A percentile compares a stretch with the other conserved stretches of the same genome.
Evolutionary conservation across 2,797 vertebrate species (phyloP).

Genomic region (Tachyglossus aculeatus): DNA sequence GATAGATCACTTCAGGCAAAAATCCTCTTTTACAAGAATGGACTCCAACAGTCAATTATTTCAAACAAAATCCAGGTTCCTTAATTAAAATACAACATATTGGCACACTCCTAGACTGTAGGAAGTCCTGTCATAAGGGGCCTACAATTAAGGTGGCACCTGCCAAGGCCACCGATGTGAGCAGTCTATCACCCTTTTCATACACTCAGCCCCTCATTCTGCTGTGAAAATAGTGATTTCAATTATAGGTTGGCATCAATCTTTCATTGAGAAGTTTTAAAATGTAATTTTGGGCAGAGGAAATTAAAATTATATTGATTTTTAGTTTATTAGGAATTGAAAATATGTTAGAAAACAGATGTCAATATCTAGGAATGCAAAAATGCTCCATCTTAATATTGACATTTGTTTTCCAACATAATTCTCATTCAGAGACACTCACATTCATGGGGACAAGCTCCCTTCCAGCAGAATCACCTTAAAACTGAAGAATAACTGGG

Average conservation of each 20-base stretch:
- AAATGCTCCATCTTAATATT: no score
- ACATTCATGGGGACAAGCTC: no score
- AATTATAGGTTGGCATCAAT: slow-evolving; percentile 56
- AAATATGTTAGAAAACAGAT: no score
- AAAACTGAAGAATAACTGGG: no score
- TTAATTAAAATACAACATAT: slow-evolving; percentile 78
- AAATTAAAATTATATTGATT: no score
- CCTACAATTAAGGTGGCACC: slow-evolving; percentile 74
- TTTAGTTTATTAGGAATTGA: no score
- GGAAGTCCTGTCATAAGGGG: slow-evolving; percentile 71
- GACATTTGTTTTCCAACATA: no score
- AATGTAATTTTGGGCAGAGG: background rate
- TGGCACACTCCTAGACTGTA: slow-evolving; percentile 67
- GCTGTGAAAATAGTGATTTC: slow-evolving; percentile 52
- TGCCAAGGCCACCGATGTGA: slow-evolving; percentile 64
- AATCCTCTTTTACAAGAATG: slow-evolving; percentile 70
- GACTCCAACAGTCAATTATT: slow-evolving; percentile 76
- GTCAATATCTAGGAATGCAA: no score
- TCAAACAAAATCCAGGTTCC: slow-evolving; percentile 79
- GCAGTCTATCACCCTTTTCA: slow-evolving; percentile 68
- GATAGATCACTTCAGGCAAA: slow-evolving; percentile 69
- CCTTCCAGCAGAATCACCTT: no score
- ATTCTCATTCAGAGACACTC: no score
- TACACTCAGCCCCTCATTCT: slow-evolving; percentile 32
- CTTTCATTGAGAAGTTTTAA: slow-evolving; percentile 36